These are phyloP conservation scores for Champsocephalus gunnari DNA, from an alignment of 2,797 vertebrate species.

Conservation along the genomic window DNA sequence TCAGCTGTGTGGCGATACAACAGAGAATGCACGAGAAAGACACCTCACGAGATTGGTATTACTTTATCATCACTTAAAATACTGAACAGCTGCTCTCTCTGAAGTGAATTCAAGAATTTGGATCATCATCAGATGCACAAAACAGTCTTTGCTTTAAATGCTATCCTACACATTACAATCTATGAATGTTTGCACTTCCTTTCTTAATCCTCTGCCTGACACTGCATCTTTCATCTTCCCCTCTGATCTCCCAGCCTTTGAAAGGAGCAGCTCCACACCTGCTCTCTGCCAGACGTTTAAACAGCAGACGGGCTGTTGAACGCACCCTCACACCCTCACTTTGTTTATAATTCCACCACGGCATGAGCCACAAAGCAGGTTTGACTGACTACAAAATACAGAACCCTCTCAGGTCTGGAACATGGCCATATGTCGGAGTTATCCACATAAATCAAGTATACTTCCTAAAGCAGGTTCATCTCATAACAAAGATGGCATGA, in stretches of 20 bases:
- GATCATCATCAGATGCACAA: constrained; percentile 37
- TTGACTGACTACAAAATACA: constrained; percentile 1
- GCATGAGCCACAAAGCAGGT: constrained; percentile 15
- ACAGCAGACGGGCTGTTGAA: constrained; percentile 47
- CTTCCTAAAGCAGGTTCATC: not conserved
- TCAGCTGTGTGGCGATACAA: constrained; percentile 44
- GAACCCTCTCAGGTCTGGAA: not conserved
- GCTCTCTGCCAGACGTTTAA: constrained; percentile 64
- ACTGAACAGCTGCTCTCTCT: constrained; percentile 22
- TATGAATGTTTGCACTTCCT: constrained; percentile 69
- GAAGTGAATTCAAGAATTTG: constrained; percentile 14
- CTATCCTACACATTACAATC: constrained; percentile 24
- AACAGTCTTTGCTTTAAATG: constrained; percentile 36
- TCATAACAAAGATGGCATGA: not conserved
- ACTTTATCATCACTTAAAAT: not conserved
- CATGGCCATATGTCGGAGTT: not conserved
- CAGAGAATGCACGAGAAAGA: constrained; percentile 25
- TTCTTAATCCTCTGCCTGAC: constrained; percentile 65
- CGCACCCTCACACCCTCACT: constrained; percentile 53
- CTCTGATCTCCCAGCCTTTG: constrained; percentile 75
- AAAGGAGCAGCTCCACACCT: constrained; percentile 76
- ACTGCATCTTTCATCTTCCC: constrained; percentile 70
- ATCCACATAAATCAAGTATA: not conserved
- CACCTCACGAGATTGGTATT: constrained; percentile 44
- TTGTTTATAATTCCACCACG: constrained; percentile 76